Evolutionary conservation across 64 coral and sea anemone species (phyloP), one percentile per base, ranked within the genome.

Genomic region (Exaiptasia diaphana): DNA sequence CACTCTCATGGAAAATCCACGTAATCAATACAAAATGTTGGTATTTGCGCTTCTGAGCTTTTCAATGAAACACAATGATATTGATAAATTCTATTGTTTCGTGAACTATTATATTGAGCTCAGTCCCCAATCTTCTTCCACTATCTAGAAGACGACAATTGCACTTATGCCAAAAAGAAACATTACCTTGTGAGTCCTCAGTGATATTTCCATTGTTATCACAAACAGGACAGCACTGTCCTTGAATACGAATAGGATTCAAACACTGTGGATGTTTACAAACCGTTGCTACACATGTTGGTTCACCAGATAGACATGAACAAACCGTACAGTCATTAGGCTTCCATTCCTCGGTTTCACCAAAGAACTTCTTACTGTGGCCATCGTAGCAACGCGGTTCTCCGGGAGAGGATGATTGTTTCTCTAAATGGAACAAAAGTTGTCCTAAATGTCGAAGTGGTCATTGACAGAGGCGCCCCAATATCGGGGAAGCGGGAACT

Each of bases 261-360:
- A 82, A 80, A 83, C 91, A 94, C 52, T 89, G 75, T 1, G 91
- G 91, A 53, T 94, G 91, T 22, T 80, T 86, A 12, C 91, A 94
- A 42, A 94, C 91, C 2, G 91, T 94, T 2, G 91, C 91, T 18
- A 94, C 63, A 61, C 91, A 94, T 58, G 83, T 68, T 10, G 80
- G 80, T 2, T 77, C 50, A 18, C 91, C 86, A 23, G 49, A 42
- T 38, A 59, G 85, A 14, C 91, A 94, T 35, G 82, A 69, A 37
- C 91, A 94, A 3, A 94, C 85, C 0, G 91, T 94, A 26, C 91
- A 94, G 33, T 94, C 91, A 50, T 94, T 94, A 11, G 91, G 91
- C 26, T 94, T 88, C 91, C 91, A 94, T 12, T 88, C 74, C 24
- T 83, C 91, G 2, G 14, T 70, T 42, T 89, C 91, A 2, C 91